These are phyloP conservation scores for Borostomias antarcticus DNA, from an alignment of 2,797 vertebrate genomes.

Conservation along the genomic window DNA sequence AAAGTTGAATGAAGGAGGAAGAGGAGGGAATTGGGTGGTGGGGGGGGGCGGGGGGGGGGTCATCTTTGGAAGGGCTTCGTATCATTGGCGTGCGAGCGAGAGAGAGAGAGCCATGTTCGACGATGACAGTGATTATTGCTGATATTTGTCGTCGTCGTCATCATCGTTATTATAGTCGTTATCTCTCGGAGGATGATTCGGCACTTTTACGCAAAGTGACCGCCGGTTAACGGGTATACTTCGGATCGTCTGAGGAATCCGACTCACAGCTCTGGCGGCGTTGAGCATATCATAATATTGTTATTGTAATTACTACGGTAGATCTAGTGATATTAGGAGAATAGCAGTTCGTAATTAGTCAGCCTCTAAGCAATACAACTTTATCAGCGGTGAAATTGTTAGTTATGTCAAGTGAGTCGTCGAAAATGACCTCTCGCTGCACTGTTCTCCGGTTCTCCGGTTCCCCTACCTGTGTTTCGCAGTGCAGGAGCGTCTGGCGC, in stretches of 20 bases:
- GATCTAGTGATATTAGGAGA: no score
- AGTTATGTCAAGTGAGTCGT: no score
- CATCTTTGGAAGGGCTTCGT: neutral
- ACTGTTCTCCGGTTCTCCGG: no score
- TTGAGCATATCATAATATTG: neutral
- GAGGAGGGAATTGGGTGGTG: neutral
- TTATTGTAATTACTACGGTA: neutral
- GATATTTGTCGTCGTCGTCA: neutral
- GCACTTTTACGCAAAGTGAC: neutral
- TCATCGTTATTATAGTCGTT: neutral
- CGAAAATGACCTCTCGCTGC: no score
- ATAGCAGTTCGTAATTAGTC: no score
- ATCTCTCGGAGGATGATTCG: neutral
- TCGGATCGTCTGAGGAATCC: neutral
- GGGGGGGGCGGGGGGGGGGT: neutral
- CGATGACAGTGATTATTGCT: neutral
- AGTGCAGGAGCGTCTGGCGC: slow-evolving; percentile 45
- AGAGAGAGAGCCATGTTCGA: neutral
- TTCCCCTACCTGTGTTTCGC: neutral
- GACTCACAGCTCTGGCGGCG: no score
- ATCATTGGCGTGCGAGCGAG: neutral
- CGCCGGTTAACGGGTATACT: neutral
- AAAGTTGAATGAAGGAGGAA: slow-evolving; percentile 27
- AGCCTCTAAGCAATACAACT: no score
- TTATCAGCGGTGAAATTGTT: no score